A percentile compares a stretch with the other conserved stretches of the same genome.
phyloP scores from a whole-genome alignment of 2,888 invertebrate genomes.

The Bellardia bayeri region DNA sequence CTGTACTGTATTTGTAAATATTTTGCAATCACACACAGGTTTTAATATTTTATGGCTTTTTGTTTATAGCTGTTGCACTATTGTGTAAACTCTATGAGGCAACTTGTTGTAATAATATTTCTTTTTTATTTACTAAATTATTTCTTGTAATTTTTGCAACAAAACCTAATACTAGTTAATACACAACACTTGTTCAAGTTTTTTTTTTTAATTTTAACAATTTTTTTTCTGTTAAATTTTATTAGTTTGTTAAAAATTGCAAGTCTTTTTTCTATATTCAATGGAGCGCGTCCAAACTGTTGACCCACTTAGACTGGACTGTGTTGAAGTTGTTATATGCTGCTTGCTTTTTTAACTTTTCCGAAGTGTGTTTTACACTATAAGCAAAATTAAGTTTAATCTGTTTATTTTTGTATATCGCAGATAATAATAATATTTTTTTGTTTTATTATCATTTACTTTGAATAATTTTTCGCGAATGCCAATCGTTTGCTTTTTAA shows the following conservation, averaged over 20 bases:
- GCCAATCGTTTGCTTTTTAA: constrained; percentile 54
- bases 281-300: constrained; percentile 69
- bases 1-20: constrained; percentile 19
- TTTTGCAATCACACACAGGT: constrained; percentile 70
- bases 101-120: constrained; percentile 38
- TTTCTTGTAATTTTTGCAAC: constrained; percentile 25
- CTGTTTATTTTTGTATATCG: constrained; percentile 40
- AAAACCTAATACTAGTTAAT: constrained; percentile 28
- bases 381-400: constrained; percentile 42
- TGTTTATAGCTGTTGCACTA: constrained; percentile 37
- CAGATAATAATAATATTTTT: constrained; percentile 22
- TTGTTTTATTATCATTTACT: constrained; percentile 43
- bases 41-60: constrained; percentile 29
- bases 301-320: constrained; percentile 73
- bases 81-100: constrained; percentile 58
- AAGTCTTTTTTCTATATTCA: constrained; percentile 40
- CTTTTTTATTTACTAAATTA: constrained; percentile 40
- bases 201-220: constrained; percentile 21
- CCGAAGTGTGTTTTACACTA: constrained; percentile 4
- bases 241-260: constrained; percentile 17
- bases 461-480: constrained; percentile 40
- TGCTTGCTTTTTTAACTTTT: constrained; percentile 65
- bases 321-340: constrained; percentile 40
- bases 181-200: constrained; percentile 51
- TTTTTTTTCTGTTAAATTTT: not conserved